Base-by-base conservation (phyloP, 2,888 invertebrate genomes). In the Sesamia inferens region DNA sequence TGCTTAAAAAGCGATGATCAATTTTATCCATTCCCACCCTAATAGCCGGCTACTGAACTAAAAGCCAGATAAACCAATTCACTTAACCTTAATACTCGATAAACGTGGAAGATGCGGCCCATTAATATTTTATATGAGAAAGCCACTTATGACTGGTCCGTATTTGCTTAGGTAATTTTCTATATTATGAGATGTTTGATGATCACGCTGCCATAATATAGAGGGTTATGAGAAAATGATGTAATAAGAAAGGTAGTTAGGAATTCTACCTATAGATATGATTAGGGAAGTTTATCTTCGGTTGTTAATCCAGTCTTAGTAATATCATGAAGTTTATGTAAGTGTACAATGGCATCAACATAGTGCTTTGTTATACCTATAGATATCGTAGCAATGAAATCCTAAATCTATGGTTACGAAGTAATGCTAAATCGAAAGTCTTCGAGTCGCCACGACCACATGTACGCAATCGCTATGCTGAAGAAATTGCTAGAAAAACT, bases 111-210 rank as follows among this genome's bases (percentile, higher is more conserved):
- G 75, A 81, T 70, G 62, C 16, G 66, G 55, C n/a, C 84, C 74
- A 59, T 71, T 81, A 62, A 75, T 83, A 81, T 75, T 79, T 78
- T 71, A 83, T 81, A 83, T 68, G 58, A 76, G 68, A 76, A 68
- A 67, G 51, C 63, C 62, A 63, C 81, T 71, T 77, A 76, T 73
- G 57, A 68, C 42, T 8, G 42, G 54, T 42, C 16, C 65, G 51
- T 72, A 76, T 63, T 76, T 75, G 54, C 76, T 58, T 63, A 11
- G 48, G 68, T 76, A 66, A 68, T 61, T 57, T 73, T 63, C 57
- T n/a, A 10, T 54, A 31, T 68, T 76, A 79, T 71, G 61, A 71
- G 51, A 68, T 58, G 22, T 54, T 61, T 31, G 51, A 24, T 31
- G 51, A 24, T 64, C 24, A 58, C 48, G 14, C 48, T 58, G 47